These are phyloP conservation scores for Chelmon rostratus DNA, from an alignment of 2,797 vertebrate genomes.

Conservation along the genomic window DNA sequence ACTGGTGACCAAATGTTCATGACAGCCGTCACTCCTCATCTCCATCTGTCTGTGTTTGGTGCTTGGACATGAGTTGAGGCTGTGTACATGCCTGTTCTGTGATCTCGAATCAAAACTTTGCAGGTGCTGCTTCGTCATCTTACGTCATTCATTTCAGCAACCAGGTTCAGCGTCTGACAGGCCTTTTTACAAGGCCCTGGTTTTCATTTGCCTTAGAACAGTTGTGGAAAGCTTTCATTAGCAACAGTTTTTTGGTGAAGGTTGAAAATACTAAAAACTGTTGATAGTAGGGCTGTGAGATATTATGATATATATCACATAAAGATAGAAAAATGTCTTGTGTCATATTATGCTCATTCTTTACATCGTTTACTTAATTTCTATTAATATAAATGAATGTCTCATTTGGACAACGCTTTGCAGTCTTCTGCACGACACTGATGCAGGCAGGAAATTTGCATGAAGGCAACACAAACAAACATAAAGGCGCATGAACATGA, in stretches of 20 bases:
- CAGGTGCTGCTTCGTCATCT: background rate
- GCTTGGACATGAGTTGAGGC: background rate
- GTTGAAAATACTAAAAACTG: background rate
- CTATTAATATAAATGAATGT: too few species aligned
- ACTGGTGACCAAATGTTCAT: slow-evolving; percentile 34
- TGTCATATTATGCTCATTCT: too few species aligned
- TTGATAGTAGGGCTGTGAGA: too few species aligned
- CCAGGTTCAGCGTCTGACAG: background rate
- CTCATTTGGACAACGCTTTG: too few species aligned
- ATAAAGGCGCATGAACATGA: too few species aligned
- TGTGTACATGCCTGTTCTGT: slow-evolving; percentile 12
- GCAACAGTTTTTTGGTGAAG: background rate
- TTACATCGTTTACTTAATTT: too few species aligned
- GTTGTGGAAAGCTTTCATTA: background rate
- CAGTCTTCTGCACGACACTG: too few species aligned
- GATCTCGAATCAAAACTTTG: background rate
- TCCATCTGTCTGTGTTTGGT: slow-evolving; percentile 37
- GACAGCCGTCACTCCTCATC: slow-evolving; percentile 49
- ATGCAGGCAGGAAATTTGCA: too few species aligned
- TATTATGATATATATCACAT: too few species aligned
- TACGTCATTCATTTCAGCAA: background rate
- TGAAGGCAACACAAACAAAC: too few species aligned
- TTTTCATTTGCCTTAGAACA: background rate
- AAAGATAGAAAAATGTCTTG: too few species aligned
- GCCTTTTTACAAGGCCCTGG: background rate